These are phyloP conservation scores for Aleiodes leptofemur DNA, from an alignment of 2,888 invertebrate genomes.

Conservation along the genomic window DNA sequence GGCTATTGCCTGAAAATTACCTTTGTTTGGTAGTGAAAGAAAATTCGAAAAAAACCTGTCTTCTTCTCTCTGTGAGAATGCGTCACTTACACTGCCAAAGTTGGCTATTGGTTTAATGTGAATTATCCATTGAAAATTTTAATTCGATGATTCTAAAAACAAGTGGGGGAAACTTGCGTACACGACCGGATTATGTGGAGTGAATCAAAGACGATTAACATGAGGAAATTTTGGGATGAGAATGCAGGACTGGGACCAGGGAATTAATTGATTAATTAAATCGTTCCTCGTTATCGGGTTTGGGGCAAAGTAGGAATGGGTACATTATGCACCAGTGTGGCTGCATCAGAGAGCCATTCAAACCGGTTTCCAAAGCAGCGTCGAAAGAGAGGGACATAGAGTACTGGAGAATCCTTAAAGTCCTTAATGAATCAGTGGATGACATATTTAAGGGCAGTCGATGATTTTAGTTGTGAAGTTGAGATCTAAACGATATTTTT, in stretches of 20 bases:
- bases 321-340: slow-evolving; percentile 11
- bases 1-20: slow-evolving; percentile 43
- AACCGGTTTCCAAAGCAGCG: slow-evolving; percentile 49
- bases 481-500: neutral
- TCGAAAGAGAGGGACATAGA: slow-evolving; percentile 38
- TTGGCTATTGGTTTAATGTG: too few species aligned
- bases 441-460: slow-evolving; percentile 5
- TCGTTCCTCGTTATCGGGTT: slow-evolving; percentile 57
- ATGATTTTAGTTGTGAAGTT: neutral
- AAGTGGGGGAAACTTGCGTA: too few species aligned
- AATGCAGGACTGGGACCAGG: slow-evolving; percentile 46
- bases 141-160: too few species aligned
- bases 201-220: too few species aligned
- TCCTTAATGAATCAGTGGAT: slow-evolving; percentile 31
- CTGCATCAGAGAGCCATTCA: slow-evolving; percentile 34
- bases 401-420: slow-evolving; percentile 14
- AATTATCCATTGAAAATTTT: too few species aligned
- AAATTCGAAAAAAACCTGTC: slow-evolving; percentile 5
- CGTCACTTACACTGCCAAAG: too few species aligned
- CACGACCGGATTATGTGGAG: too few species aligned
- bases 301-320: slow-evolving; percentile 17
- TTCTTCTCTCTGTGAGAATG: neutral
- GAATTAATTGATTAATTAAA: slow-evolving; percentile 62
- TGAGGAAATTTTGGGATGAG: too few species aligned
- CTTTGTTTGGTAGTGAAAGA: slow-evolving; percentile 25